Evolutionary conservation across 2,113 vertebrate species (phyloP).

Genomic region (Craseonycteris thonglongyai): DNA sequence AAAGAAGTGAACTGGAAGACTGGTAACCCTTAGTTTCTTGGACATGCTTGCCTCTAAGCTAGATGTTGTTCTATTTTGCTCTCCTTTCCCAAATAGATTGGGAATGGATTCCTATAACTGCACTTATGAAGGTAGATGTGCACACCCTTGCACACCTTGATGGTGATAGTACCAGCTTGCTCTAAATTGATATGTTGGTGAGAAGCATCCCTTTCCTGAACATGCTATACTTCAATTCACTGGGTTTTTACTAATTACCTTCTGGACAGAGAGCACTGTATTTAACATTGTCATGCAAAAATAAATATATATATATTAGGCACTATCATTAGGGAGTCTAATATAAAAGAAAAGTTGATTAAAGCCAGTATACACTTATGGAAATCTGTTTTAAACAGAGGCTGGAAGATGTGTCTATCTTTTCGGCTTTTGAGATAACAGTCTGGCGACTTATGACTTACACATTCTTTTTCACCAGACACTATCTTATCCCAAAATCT

Average conservation of each 20-base stretch:
- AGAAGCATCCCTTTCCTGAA: background rate
- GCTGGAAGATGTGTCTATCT: background rate
- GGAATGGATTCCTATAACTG: background rate
- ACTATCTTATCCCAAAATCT: background rate
- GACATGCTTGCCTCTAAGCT: background rate
- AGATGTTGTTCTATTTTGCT: background rate
- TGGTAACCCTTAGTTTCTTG: background rate
- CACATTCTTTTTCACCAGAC: background rate
- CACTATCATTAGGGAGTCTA: background rate
- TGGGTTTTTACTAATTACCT: constrained; percentile 19
- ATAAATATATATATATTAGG: background rate
- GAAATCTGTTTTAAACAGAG: constrained; percentile 21
- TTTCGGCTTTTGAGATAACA: background rate
- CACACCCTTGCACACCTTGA: background rate
- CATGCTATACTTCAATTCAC: background rate
- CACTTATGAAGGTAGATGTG: background rate
- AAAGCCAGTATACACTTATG: background rate
- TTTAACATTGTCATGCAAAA: background rate
- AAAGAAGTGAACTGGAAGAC: background rate
- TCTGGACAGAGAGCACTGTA: background rate
- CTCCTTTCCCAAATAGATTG: constrained; percentile 9
- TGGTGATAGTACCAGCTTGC: background rate
- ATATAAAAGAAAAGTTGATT: background rate
- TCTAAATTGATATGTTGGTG: background rate
- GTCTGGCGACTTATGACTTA: background rate